Evolutionary conservation across 2,888 invertebrate species (phyloP).

Genomic region (Diadromus collaris): DNA sequence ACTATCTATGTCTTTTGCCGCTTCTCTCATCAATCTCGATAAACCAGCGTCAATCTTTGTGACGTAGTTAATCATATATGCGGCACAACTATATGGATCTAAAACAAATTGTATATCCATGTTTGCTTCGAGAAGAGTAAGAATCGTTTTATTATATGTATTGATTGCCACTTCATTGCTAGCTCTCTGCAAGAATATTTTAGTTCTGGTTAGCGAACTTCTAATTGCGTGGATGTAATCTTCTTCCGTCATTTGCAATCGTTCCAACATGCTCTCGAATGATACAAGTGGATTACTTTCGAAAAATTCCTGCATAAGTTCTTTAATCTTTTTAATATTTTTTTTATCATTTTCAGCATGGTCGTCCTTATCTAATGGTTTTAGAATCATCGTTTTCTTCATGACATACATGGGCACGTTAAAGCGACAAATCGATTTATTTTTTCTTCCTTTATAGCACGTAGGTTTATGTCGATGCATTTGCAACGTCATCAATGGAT

Average conservation of each 20-base stretch:
- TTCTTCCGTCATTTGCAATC: conserved; percentile 4
- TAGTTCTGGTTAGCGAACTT: not conserved
- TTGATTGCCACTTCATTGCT: not conserved
- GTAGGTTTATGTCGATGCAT: conserved; percentile 17
- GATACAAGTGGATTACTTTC: not conserved
- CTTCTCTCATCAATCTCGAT: conserved; percentile 5
- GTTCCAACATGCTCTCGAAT: conserved; percentile 5
- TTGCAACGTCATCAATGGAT: conserved; percentile 70
- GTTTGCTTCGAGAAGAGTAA: not conserved
- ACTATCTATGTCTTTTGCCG: not conserved
- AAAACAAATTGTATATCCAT: conserved; percentile 8
- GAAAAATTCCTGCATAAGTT: conserved; percentile 20
- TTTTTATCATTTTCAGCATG: not conserved
- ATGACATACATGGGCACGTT: conserved; percentile 17
- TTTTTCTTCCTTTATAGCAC: conserved; percentile 33
- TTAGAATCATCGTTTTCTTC: conserved; percentile 4
- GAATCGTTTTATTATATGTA: not conserved
- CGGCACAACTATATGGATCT: conserved; percentile 37
- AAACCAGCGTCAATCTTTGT: not conserved
- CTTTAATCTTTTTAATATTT: conserved; percentile 4
- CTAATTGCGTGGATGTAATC: not conserved
- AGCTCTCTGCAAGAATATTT: not conserved
- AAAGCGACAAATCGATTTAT: conserved; percentile 11
- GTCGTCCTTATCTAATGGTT: conserved; percentile 1
- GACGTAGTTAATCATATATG: conserved; percentile 16